Conservation (phyloP, 1,140 invertebrate species). For the Cydia fagiglandana region DNA sequence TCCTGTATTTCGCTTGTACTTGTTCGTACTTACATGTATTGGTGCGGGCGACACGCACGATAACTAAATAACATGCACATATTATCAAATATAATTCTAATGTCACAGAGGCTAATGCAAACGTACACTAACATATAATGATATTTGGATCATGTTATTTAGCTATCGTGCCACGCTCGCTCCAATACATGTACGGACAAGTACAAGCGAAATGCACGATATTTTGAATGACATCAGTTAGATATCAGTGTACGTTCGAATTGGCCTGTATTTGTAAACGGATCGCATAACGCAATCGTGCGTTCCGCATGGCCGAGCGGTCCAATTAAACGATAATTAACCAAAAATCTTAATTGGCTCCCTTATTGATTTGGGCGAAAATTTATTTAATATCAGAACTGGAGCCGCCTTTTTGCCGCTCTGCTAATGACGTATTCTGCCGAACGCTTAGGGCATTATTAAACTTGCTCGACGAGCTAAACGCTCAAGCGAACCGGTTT, state of each 20-base stretch:
- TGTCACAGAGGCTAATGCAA: too few relatives aligned
- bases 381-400: constrained; percentile 43
- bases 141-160: too few relatives aligned
- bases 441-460: constrained; percentile 15
- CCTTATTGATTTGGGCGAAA: constrained; percentile 45
- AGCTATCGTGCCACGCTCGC: too few relatives aligned
- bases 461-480: background rate
- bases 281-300: constrained; percentile 43
- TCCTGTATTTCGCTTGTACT: too few relatives aligned
- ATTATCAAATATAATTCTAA: too few relatives aligned
- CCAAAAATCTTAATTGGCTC: constrained; percentile 48
- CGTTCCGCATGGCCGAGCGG: constrained; percentile 36
- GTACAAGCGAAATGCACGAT: too few relatives aligned
- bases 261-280: background rate
- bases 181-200: too few relatives aligned
- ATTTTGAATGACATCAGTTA: background rate
- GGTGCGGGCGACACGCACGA: too few relatives aligned
- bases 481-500: background rate
- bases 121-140: too few relatives aligned
- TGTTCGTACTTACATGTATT: too few relatives aligned
- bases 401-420: constrained; percentile 40
- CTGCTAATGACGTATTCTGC: constrained; percentile 29
- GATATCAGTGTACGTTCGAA: background rate
- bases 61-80: too few relatives aligned
- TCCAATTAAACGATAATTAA: constrained; percentile 44